Conservation (phyloP, 2,888 invertebrate species). For the Nebria salina region DNA sequence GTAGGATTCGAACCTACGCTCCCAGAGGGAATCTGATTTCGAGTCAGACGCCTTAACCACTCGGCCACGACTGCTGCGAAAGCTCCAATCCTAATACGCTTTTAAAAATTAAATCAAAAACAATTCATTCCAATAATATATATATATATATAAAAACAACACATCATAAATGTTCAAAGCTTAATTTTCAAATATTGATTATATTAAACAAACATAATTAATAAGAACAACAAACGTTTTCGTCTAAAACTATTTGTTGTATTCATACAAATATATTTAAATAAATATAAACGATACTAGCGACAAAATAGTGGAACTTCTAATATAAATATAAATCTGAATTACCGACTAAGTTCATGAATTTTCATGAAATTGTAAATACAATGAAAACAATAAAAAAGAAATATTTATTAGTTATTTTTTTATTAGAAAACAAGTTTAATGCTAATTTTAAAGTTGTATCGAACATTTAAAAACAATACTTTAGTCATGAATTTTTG, state of each 20-base stretch:
- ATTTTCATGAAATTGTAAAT: no score
- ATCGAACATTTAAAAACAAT: no score
- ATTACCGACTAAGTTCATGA: neutral
- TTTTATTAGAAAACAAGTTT: conserved; percentile 2
- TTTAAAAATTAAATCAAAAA: neutral
- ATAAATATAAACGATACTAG: neutral
- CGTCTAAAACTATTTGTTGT: no score
- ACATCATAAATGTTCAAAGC: no score
- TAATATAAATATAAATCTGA: neutral
- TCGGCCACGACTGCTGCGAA: conserved; percentile 80
- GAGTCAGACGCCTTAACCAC: conserved; percentile 91
- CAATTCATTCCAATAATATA: no score
- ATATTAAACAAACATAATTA: no score
- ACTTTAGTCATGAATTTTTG: neutral
- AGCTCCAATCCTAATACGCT: neutral
- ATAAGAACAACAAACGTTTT: no score
- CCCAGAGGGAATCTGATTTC: conserved; percentile 91
- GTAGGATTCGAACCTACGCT: conserved; percentile 92
- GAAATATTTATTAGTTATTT: neutral
- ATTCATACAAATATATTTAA: neutral
- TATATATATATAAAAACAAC: no score
- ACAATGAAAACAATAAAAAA: no score
- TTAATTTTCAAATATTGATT: no score
- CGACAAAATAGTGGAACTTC: neutral
- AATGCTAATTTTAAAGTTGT: no score